Conservation (phyloP, 2,113 vertebrate genomes). For the Triplophysa rosa region DNA sequence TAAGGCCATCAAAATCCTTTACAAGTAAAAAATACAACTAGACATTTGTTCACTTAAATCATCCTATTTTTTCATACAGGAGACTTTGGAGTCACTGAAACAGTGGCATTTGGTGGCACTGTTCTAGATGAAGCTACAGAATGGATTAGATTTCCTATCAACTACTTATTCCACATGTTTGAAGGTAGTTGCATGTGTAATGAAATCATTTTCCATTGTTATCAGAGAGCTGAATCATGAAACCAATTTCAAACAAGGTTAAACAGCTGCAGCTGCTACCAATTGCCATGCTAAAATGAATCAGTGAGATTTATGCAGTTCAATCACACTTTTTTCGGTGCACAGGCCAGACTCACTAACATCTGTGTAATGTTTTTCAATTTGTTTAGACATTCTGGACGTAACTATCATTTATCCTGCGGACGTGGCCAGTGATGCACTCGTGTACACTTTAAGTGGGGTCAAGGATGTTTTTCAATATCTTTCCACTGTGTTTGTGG, state of each 20-base stretch:
- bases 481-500: not conserved
- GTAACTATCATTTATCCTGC: conserved; percentile 18
- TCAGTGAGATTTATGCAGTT: not conserved
- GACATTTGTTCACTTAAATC: not conserved
- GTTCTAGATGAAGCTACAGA: conserved; percentile 41
- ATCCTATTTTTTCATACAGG: conserved; percentile 18
- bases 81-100: conserved; percentile 20
- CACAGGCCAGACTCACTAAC: not conserved
- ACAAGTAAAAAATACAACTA: not conserved
- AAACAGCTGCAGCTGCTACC: not conserved
- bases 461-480: not conserved
- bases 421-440: conserved; percentile 2
- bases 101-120: conserved; percentile 30
- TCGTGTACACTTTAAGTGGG: conserved; percentile 7
- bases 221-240: not conserved
- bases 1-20: not conserved
- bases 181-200: conserved; percentile 46
- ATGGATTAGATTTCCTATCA: conserved; percentile 19
- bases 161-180: conserved; percentile 48
- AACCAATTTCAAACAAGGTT: not conserved
- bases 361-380: not conserved
- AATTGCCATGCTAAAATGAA: not conserved
- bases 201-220: not conserved
- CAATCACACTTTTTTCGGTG: not conserved
- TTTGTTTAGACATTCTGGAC: not conserved